These are phyloP conservation scores for Pyrocephalus nanus DNA, from an alignment of 2,797 vertebrate species.

Conservation along the genomic window DNA sequence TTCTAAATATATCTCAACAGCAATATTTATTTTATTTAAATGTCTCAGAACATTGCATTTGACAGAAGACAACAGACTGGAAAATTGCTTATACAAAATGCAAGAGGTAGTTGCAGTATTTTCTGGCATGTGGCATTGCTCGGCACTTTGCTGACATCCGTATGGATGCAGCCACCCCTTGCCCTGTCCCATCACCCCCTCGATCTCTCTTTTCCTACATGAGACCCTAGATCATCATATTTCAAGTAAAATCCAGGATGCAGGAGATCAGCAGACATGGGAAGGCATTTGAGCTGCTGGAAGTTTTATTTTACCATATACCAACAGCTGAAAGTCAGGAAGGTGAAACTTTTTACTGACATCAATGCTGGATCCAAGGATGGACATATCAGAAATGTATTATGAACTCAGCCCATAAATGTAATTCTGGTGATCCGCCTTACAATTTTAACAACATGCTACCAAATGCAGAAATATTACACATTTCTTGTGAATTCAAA, in stretches of 20 bases:
- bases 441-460: background rate
- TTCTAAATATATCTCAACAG: conserved; percentile 64
- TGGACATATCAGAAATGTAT: background rate
- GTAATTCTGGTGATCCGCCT: background rate
- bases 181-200: background rate
- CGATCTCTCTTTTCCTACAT: background rate
- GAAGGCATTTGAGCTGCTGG: background rate
- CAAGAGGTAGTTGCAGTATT: conserved; percentile 63
- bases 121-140: conserved; percentile 28
- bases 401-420: background rate
- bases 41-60: conserved; percentile 71
- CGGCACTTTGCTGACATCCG: background rate
- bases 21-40: conserved; percentile 71
- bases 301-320: background rate
- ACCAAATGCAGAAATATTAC: background rate
- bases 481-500: background rate
- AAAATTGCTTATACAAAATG: conserved; percentile 73
- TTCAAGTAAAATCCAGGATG: background rate
- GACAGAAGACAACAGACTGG: conserved; percentile 73
- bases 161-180: background rate
- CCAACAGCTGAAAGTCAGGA: background rate
- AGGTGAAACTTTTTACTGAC: background rate
- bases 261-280: background rate
- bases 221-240: background rate
- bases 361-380: background rate